Evolutionary conservation across 2,113 vertebrate genomes (phyloP).

Genomic region (Phrynocephalus versicolor): DNA sequence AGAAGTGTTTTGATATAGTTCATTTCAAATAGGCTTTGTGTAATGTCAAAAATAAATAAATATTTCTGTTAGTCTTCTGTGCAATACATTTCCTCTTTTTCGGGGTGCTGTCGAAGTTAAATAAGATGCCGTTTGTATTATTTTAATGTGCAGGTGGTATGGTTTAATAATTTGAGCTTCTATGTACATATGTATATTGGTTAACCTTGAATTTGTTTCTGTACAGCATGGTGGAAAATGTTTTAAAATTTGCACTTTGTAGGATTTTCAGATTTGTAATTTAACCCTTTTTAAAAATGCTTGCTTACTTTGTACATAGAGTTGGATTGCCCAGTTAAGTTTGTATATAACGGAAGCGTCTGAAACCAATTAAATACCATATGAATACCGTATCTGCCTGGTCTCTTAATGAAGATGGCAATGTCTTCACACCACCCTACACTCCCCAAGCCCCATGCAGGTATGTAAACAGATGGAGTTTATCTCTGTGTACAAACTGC

Average conservation of each 20-base stretch:
- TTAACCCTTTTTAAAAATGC: slow-evolving; percentile 84
- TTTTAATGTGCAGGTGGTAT: slow-evolving; percentile 54
- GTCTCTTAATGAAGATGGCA: slow-evolving; percentile 47
- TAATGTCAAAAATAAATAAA: slow-evolving; percentile 61
- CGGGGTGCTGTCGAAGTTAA: slow-evolving; percentile 66
- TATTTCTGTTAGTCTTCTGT: slow-evolving; percentile 74
- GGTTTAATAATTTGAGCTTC: slow-evolving; percentile 56
- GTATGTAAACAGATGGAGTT: too few species aligned
- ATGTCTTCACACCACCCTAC: too few species aligned
- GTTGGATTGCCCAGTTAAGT: slow-evolving; percentile 76
- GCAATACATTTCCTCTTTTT: slow-evolving; percentile 74
- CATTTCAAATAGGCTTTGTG: slow-evolving; percentile 65
- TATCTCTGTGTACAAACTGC: too few species aligned
- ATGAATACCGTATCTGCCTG: slow-evolving; percentile 54
- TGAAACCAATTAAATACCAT: slow-evolving; percentile 81
- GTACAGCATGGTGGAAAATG: slow-evolving; percentile 88
- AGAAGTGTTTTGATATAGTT: slow-evolving; percentile 60
- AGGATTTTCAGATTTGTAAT: slow-evolving; percentile 88
- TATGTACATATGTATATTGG: slow-evolving; percentile 83
- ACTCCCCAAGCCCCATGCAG: too few species aligned
- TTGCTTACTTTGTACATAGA: slow-evolving; percentile 85
- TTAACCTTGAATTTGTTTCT: slow-evolving; percentile 89
- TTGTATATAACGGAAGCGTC: slow-evolving; percentile 88
- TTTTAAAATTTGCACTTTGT: slow-evolving; percentile 92
- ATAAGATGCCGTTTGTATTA: slow-evolving; percentile 70